Conservation (phyloP, 1,140 invertebrate genomes). For the Atopsyche davidsoni region DNA sequence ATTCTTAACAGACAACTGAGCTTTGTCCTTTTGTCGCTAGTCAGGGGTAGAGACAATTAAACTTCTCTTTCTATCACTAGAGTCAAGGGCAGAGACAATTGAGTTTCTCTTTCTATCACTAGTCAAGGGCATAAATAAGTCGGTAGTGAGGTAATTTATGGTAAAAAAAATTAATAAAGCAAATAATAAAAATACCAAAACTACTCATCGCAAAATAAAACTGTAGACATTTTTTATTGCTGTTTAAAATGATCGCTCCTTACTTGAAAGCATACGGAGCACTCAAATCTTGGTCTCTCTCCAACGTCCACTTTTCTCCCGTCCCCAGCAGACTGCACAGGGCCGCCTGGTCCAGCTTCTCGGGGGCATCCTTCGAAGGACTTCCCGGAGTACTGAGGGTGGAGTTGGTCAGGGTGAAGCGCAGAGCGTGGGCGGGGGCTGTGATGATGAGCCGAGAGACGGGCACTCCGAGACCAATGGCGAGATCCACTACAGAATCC, state of each 20-base stretch:
- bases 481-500: conserved; percentile 72
- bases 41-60: too few species aligned
- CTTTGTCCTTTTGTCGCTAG: too few species aligned
- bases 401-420: conserved; percentile 59
- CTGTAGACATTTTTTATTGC: too few species aligned
- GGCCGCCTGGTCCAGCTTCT: conserved; percentile 55
- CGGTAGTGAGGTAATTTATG: too few species aligned
- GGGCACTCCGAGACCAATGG: conserved; percentile 62
- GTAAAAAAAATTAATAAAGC: too few species aligned
- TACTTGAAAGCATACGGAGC: conserved; percentile 68
- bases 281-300: conserved; percentile 72
- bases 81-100: too few species aligned
- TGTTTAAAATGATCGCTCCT: conserved; percentile 24
- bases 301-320: conserved; percentile 64
- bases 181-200: too few species aligned
- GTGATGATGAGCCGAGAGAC: conserved; percentile 63
- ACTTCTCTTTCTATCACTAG: too few species aligned
- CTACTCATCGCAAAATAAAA: too few species aligned
- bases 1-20: too few species aligned
- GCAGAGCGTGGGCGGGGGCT: conserved; percentile 59
- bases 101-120: too few species aligned
- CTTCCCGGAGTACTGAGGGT: conserved; percentile 64
- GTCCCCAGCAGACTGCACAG: conserved; percentile 56
- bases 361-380: conserved; percentile 40
- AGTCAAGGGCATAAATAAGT: too few species aligned